A percentile compares a stretch with the other conserved stretches of the same genome.
These are phyloP conservation scores for Tineola bisselliella DNA, from an alignment of 2,888 invertebrate genomes.

Conservation along the genomic window DNA sequence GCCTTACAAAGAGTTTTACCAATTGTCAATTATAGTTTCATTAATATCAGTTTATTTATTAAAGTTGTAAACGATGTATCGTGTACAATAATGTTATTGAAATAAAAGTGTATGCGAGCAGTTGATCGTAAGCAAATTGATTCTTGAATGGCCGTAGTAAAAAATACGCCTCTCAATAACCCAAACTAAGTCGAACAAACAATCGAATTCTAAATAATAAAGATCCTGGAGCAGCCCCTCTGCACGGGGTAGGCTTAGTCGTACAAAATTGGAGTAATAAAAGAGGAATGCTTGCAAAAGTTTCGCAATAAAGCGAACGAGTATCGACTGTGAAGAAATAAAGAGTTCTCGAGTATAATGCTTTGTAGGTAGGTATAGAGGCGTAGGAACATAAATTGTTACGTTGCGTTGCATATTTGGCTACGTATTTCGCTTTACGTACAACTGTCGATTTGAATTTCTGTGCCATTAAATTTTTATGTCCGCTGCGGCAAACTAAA, in stretches of 20 bases:
- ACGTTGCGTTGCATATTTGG: slow-evolving; percentile 13
- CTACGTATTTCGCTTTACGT: slow-evolving; percentile 9
- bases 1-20: no score
- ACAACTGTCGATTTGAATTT: slow-evolving; percentile 12
- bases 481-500: slow-evolving; percentile 7
- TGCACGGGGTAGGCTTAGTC: slow-evolving; percentile 55
- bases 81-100: neutral
- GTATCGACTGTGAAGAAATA: slow-evolving; percentile 67
- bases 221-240: slow-evolving; percentile 39
- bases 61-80: no score
- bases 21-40: no score
- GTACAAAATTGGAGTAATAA: slow-evolving; percentile 67
- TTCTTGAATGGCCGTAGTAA: slow-evolving; percentile 2
- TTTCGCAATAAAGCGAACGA: slow-evolving; percentile 65
- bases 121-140: slow-evolving; percentile 6
- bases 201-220: slow-evolving; percentile 65
- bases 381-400: slow-evolving; percentile 11
- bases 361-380: slow-evolving; percentile 18
- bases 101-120: neutral
- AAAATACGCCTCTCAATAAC: slow-evolving; percentile 13
- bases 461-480: slow-evolving; percentile 12
- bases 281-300: slow-evolving; percentile 65
- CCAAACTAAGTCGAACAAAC: slow-evolving; percentile 20
- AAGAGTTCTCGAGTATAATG: slow-evolving; percentile 51
- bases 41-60: no score